Evolutionary conservation across 2,797 vertebrate species (phyloP).

Genomic region (Syngnathus rostellatus): DNA sequence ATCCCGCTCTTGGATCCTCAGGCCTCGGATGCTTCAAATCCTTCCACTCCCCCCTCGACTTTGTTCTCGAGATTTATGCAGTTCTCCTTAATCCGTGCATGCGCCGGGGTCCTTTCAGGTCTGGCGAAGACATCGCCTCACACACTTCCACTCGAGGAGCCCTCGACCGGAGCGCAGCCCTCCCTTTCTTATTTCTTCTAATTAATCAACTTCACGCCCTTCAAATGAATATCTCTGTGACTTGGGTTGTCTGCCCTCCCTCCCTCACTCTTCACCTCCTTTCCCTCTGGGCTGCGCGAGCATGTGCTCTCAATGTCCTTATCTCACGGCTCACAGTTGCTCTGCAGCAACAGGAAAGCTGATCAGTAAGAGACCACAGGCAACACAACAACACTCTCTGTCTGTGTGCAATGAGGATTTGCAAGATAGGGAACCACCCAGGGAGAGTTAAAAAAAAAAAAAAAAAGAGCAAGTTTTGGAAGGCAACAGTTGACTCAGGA

Average conservation of each 20-base stretch:
- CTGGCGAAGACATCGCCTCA: slow-evolving; percentile 15
- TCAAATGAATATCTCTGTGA: slow-evolving; percentile 23
- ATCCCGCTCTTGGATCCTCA: slow-evolving; percentile 38
- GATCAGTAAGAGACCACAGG: slow-evolving; percentile 53
- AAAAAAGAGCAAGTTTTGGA: slow-evolving; percentile 15
- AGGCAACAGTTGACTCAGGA: slow-evolving; percentile 42
- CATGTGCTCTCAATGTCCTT: slow-evolving; percentile 53
- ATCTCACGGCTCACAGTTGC: slow-evolving; percentile 64
- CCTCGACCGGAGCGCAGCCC: neutral
- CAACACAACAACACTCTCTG: slow-evolving; percentile 17
- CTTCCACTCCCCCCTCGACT: slow-evolving; percentile 20
- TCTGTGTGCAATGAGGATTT: slow-evolving; percentile 36
- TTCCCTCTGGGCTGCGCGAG: slow-evolving; percentile 16
- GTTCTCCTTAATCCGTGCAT: slow-evolving; percentile 42
- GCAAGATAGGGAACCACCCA: slow-evolving; percentile 36
- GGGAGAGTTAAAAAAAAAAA: slow-evolving; percentile 12
- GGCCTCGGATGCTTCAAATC: slow-evolving; percentile 31
- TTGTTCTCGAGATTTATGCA: slow-evolving; percentile 37
- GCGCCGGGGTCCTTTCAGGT: slow-evolving; percentile 7
- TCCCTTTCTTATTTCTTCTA: neutral
- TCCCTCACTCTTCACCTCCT: slow-evolving; percentile 8
- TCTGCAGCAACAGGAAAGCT: slow-evolving; percentile 64
- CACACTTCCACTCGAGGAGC: slow-evolving; percentile 1
- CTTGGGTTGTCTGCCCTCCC: slow-evolving; percentile 13
- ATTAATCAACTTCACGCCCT: slow-evolving; percentile 18